Base-by-base conservation (phyloP, 2,888 invertebrate genomes). In the Macaria notata region DNA sequence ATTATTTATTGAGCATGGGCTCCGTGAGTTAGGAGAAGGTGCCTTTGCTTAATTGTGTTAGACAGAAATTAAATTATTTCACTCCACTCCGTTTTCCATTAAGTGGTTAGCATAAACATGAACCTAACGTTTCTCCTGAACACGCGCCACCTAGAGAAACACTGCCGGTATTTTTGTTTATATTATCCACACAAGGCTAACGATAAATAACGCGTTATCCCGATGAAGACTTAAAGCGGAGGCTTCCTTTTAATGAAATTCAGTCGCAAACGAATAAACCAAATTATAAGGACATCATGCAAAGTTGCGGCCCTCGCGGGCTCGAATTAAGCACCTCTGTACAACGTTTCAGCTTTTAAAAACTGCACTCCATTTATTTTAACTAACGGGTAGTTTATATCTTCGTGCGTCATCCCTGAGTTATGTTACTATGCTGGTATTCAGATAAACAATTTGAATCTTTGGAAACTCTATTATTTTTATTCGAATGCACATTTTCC, bases 381-480 rank as follows among this genome's bases (percentile, higher is more conserved):
- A 49, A 38, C 56, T 46, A 48, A 49, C 50, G 49, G 52, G 36
- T 46, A 53, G 53, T 49, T 57, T 57, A 49, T 46, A 49, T 54
- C 42, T 46, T 49, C 4, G 41, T 61, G 55, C 55, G 57, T 61
- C 55, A 61, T 59, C 47, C 50, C 49, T 39, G 54, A 56, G 39
- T 56, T 43, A 59, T 55, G 53, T 49, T 19, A 61, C 59, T 53
- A 54, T 57, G 50, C 45, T 31, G 54, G 54, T 57, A 57, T 59
- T 55, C 52, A 38, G 30, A 60, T 59, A 65, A 63, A 63, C 51
- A 60, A 39, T 56, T 54, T 57, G 52, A 53, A 44, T 49, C 38
- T 42, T 7, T 38, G 31, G 49, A 46, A 52, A 49, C 55, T 62
- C 44, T 54, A 39, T 62, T 59, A 39, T 54, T 59, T 62, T 60